phyloP scores from a whole-genome alignment of 2,888 invertebrate species.

The Monochamus alternatus region DNA sequence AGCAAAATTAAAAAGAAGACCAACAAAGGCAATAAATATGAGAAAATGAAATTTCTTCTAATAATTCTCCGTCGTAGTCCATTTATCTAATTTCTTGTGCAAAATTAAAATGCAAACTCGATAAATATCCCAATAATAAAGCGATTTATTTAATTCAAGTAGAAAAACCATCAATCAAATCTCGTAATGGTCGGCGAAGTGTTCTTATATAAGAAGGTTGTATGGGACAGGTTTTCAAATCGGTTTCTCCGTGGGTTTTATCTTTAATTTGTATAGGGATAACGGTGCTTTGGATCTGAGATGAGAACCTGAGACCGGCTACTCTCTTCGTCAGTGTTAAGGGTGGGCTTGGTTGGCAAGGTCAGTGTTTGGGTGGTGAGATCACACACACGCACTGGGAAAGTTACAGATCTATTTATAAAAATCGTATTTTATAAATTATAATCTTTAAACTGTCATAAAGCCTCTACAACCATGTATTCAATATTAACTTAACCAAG shows the following conservation, averaged over 20 bases:
- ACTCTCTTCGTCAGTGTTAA: slow-evolving; percentile 21
- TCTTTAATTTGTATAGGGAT: slow-evolving; percentile 51
- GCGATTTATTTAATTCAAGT: slow-evolving; percentile 54
- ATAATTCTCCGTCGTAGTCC: slow-evolving; percentile 28
- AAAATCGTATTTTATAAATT: too few relatives aligned
- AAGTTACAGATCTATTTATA: background rate
- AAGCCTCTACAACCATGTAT: too few relatives aligned
- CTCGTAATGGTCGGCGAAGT: slow-evolving; percentile 55
- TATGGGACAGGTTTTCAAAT: slow-evolving; percentile 39
- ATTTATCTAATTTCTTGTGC: slow-evolving; percentile 38
- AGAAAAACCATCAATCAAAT: slow-evolving; percentile 56
- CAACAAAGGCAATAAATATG: slow-evolving; percentile 41
- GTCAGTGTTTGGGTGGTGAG: slow-evolving; percentile 48
- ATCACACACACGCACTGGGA: slow-evolving; percentile 24
- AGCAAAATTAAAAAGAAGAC: slow-evolving; percentile 19
- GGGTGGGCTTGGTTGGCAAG: slow-evolving; percentile 30
- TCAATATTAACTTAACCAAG: too few relatives aligned
- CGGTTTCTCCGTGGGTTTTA: slow-evolving; percentile 41
- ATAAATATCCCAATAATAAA: slow-evolving; percentile 47
- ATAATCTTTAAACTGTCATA: too few relatives aligned
- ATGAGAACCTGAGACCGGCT: slow-evolving; percentile 36
- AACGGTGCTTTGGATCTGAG: slow-evolving; percentile 43
- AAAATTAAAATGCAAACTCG: slow-evolving; percentile 41
- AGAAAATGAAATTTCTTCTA: slow-evolving; percentile 32
- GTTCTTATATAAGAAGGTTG: slow-evolving; percentile 54